Evolutionary conservation across 1,140 invertebrate genomes (phyloP), one percentile per base, ranked within the genome.

Genomic region (Tetraneura akinire): DNA sequence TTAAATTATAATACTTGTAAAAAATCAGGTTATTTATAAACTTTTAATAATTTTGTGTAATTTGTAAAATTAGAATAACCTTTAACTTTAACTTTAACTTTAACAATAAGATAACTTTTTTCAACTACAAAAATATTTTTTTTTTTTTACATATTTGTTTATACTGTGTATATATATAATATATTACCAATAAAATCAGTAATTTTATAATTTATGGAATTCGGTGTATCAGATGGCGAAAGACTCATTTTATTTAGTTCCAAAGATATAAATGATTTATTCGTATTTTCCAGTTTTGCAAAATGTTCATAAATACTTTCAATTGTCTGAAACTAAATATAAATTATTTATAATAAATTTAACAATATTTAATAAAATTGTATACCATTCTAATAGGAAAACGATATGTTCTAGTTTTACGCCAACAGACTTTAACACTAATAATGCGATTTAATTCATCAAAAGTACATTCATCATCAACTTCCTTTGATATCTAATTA

Each of bases 121-220:
- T 10, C 11, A 13, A 47, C 11, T 10, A 13, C 9, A 8, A 13
- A 14, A 47, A 47, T 47, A 47, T 47, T 47, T 47, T 6, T 47
- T 10, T 14, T 47, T 47, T 13, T 13, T 47, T 8, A 10, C 11
- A 13, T 47, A 47, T 47, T 47, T 47, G 13, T 37, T 8, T 37
- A 37, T 37, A 37, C 8, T 4, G 32, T 37, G 32, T 3, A 37
- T 8, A 37, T n/a, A 37, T 37, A 47, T 47, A 47, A 47, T 47
- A 47, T 13, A 68, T 68, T 49, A 81, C 74, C 74, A n/a, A 80
- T 62, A 18, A 81, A 66, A 66, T 81, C 71, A 14, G 29, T 0
- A 10, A 80, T 55, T 16, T 64, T 68, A 18, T 78, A 74, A 16
- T 68, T 68, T 4, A 81, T 45, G 4, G 73, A 80, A 64, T 68